Base-by-base conservation (phyloP, 2,888 invertebrate genomes). In the Drosophila acutilabella region DNA sequence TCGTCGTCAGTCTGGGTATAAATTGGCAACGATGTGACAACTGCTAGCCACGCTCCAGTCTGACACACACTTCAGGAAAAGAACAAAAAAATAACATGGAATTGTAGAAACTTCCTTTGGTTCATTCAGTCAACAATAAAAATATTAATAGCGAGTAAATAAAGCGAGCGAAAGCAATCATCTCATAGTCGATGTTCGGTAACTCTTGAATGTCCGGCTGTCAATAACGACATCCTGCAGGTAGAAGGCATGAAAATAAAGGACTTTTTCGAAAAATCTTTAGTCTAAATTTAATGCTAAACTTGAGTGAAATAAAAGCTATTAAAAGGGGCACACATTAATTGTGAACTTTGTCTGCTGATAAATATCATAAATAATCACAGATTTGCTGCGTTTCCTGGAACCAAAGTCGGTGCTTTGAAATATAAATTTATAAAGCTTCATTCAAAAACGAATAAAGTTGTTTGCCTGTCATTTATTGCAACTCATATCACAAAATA, bases 11-110 rank as follows among this genome's bases (percentile, higher is more conserved):
- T 64, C 71, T 68, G 73, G 64, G 86, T 78, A 89, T 89, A 89
- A 89, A 85, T 85, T 88, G 89, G 78, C 81, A 75, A 61, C 75
- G 78, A 74, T 78, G 84, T 89, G 88, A 89, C 85, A 88, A 89
- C 89, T 87, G 89, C 89, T 82, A 75, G 85, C 88, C 87, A 88
- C 87, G 89, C 85, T 85, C 86, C 80, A 82, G 45, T 51, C 74
- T 67, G 81, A 61, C 81, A 86, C 41, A 57, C 61, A 65, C 50
- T 38, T 18, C 6, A 14, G n/a, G 36, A n/a, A 61, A 18, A 8
- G 33, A 38, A 47, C 26, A 54, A 68, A 76, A 36, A 36, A 30
- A 30, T 30, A 8, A 30, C 8, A 30, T 13, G 71, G 58, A 73
- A 75, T 75, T 80, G 80, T 68, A 75, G 83, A 68, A 64, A 87